Conservation (phyloP, 1,140 invertebrate genomes). For the Sycophaga agraensis region DNA sequence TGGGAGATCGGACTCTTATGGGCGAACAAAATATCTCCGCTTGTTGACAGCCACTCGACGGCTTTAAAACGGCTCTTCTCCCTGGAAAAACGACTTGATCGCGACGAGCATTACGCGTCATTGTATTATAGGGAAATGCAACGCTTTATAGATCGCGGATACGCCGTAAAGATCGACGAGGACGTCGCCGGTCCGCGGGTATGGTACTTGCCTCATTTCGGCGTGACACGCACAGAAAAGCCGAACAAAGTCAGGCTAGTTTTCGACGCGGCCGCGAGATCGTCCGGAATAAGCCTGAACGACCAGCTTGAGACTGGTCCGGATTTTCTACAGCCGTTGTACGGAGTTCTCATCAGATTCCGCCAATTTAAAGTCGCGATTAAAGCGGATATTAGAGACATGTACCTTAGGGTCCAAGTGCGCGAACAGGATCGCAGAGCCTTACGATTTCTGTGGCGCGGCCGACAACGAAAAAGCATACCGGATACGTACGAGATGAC, state of each 20-base stretch:
- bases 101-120: background rate
- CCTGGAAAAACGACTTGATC: constrained; percentile 1
- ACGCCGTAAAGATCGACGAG: background rate
- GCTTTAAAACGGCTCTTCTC: background rate
- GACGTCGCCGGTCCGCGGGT: background rate
- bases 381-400: too few species aligned
- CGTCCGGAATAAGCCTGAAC: too few species aligned
- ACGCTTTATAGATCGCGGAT: background rate
- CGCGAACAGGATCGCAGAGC: too few species aligned
- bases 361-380: too few species aligned
- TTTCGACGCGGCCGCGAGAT: too few species aligned
- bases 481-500: too few species aligned
- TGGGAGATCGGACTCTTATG: background rate
- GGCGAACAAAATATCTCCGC: background rate
- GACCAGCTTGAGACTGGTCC: too few species aligned
- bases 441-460: too few species aligned
- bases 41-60: background rate
- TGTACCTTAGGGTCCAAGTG: too few species aligned
- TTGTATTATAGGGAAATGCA: constrained; percentile 4
- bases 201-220: constrained; percentile 5
- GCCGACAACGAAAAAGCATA: too few species aligned
- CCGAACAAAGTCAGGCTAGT: background rate
- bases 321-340: too few species aligned
- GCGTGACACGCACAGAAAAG: background rate
- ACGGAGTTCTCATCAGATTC: too few species aligned